Evolutionary conservation across 2,797 vertebrate genomes (phyloP), one percentile per base, ranked within the genome.

Genomic region (Limnodromus scolopaceus): DNA sequence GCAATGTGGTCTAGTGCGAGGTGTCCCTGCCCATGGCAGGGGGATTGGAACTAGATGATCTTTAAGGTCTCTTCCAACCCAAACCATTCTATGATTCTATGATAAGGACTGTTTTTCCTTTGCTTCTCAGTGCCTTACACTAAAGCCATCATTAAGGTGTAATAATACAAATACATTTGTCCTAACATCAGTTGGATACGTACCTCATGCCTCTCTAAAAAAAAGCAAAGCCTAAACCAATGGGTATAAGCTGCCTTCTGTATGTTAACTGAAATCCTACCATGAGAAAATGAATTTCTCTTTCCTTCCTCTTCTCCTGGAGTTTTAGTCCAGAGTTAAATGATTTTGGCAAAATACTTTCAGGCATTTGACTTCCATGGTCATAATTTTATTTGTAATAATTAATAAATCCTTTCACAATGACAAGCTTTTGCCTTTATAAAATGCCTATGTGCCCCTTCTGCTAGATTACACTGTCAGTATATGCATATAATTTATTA

Each of bases 181-280:
- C 30, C 28, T 53, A 64, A 91, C 83, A 94, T 79, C 5, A 2
- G 27, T 51, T 19, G 20, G 58, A n/a, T 55, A 54, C 28, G 39
- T 92, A 51, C 12, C 25, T 32, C 6, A 16, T 34, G 36, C 17
- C 43, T 84, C 39, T 58, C 39, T 1, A 24, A 63, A 77, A 83
- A 38, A 23, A 34, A 14, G 9, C n/a, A 16, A 36, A 24, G 0
- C 0, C 2, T 17, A 57, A 55, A 64, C 19, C 38, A 57, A 7
- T 39, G 30, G 24, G 30, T 75, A 12, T 51, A 39, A 79, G 6
- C 41, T 84, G 24, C 57, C 9, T 58, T 90, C n/a, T 86, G 46
- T 28, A 58, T 76, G 86, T 84, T 51, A 70, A 51, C 38, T 83
- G 49, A 89, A 94, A 89, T 87, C 13, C 39, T 72, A 27, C 58